Conservation (phyloP, 2,113 vertebrate genomes). For the Passer domesticus region DNA sequence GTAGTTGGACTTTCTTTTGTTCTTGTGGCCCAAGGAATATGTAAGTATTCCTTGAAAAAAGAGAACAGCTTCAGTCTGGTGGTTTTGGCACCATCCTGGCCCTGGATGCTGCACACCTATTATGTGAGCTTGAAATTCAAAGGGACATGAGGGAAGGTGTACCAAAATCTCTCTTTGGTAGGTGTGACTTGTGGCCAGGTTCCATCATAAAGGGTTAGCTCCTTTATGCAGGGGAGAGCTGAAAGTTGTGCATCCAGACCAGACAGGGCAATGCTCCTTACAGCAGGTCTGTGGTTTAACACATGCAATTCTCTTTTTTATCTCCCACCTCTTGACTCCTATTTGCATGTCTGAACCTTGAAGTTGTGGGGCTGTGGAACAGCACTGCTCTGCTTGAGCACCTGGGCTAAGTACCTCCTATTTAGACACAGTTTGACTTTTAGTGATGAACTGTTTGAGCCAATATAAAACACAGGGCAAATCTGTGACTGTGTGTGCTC, state of each 20-base stretch:
- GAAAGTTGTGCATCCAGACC: not conserved
- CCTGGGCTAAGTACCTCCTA: not conserved
- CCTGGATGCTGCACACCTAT: not conserved
- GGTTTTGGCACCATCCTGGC: not conserved
- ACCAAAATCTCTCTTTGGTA: not conserved
- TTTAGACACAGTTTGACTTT: not conserved
- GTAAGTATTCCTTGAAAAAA: not conserved
- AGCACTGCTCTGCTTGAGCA: not conserved
- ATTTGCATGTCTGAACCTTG: not conserved
- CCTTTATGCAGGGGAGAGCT: not conserved
- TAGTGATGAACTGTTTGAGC: not conserved
- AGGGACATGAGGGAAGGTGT: not conserved
- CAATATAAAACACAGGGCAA: not conserved
- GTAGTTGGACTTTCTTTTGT: not conserved
- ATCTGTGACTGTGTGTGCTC: fast-evolving
- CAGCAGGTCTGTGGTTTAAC: not conserved
- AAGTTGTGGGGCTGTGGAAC: not conserved
- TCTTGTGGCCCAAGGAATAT: not conserved
- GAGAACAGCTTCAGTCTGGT: not conserved
- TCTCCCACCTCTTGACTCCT: not conserved
- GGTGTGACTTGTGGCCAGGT: not conserved
- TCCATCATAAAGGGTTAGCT: not conserved
- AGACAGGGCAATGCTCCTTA: not conserved
- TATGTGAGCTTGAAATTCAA: not conserved
- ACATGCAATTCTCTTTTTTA: not conserved